A percentile compares a stretch with the other conserved stretches of the same genome.
Evolutionary conservation across 2,113 vertebrate species (phyloP).

Genomic region (Meriones unguiculatus): DNA sequence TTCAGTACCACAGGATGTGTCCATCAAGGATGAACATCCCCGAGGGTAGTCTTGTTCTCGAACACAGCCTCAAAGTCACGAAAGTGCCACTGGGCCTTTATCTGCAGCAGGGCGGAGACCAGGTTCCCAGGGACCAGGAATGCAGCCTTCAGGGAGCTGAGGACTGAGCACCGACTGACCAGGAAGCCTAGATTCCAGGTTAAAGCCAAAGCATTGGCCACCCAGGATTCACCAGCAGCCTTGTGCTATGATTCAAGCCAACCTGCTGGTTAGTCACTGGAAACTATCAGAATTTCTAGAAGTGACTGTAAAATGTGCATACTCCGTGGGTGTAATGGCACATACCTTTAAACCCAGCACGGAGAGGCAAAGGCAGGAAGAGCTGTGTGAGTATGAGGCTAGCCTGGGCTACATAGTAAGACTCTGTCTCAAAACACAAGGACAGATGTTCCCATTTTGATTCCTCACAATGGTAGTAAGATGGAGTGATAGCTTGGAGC

Average conservation of each 20-base stretch:
- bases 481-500: background rate
- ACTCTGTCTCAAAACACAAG: background rate
- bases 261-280: background rate
- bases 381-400: background rate
- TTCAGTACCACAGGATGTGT: background rate
- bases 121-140: background rate
- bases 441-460: background rate
- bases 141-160: background rate
- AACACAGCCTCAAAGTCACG: background rate
- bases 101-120: background rate
- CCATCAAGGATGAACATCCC: background rate
- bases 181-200: background rate
- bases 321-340: background rate
- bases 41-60: background rate
- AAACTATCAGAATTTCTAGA: background rate
- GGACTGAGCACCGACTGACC: background rate
- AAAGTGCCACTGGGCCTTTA: background rate
- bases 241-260: background rate
- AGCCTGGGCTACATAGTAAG: background rate
- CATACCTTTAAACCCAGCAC: background rate
- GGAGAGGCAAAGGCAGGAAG: background rate
- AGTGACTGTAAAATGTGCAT: background rate
- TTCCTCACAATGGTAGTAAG: background rate
- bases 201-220: background rate
- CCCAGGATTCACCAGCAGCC: background rate